Conservation (phyloP, 1,140 invertebrate species). For the Drosophila lacteicornis region DNA sequence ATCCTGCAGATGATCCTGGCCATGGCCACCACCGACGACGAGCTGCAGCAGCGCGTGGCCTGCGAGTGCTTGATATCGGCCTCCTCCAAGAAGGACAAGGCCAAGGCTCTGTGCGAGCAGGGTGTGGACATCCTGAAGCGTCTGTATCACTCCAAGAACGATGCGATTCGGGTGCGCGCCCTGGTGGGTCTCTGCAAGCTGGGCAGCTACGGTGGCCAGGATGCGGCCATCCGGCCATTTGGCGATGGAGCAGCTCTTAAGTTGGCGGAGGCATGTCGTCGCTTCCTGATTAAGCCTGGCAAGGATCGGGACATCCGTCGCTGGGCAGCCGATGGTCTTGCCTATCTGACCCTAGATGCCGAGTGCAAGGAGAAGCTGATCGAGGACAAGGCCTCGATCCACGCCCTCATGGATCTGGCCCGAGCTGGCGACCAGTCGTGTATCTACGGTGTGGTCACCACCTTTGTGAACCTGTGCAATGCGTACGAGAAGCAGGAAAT, state of each 20-base stretch:
- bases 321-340: slow-evolving; percentile 99
- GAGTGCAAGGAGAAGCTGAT: slow-evolving; percentile 99
- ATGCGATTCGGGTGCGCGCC: slow-evolving; percentile 94
- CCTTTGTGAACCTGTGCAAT: slow-evolving; percentile 98
- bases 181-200: slow-evolving; percentile 98
- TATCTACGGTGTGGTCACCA: slow-evolving; percentile 96
- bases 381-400: slow-evolving; percentile 92
- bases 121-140: slow-evolving; percentile 98
- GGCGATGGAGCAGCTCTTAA: slow-evolving; percentile 97
- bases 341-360: slow-evolving; percentile 98
- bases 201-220: slow-evolving; percentile 97
- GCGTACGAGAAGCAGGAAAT: slow-evolving; percentile 99
- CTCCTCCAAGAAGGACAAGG: slow-evolving; percentile 98
- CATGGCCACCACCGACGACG: slow-evolving; percentile 95
- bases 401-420: slow-evolving; percentile 95
- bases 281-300: slow-evolving; percentile 93
- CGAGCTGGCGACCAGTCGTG: slow-evolving; percentile 94
- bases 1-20: slow-evolving; percentile 98
- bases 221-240: slow-evolving; percentile 96
- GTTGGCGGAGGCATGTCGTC: slow-evolving; percentile 96
- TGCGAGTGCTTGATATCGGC: slow-evolving; percentile 98
- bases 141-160: slow-evolving; percentile 96
- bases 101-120: slow-evolving; percentile 94
- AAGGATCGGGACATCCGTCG: slow-evolving; percentile 96
- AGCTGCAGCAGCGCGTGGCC: slow-evolving; percentile 95